Evolutionary conservation across 2,113 vertebrate species (phyloP), one percentile per base, ranked within the genome.

Genomic region (Lepus americanus): DNA sequence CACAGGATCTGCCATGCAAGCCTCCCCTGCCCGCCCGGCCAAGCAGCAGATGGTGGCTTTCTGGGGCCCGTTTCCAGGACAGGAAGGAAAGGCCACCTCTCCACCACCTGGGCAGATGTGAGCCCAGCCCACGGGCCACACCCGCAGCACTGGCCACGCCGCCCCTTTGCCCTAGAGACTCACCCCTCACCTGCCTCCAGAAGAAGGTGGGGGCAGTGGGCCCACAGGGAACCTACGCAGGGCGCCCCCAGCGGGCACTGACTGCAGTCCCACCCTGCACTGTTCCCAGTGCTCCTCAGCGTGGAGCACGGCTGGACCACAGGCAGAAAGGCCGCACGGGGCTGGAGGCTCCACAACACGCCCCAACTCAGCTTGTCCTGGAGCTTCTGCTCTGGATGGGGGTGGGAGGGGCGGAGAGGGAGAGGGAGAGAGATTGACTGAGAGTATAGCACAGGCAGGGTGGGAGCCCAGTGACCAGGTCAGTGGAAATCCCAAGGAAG

Each of bases 1-100:
- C 6, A 93, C 95, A 98, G 79, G 25, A 4, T 67, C 69, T 95
- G 1, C 8, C 0, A 53, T 12, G 31, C 87, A 89, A 29, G 80
- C 96, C 94, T 95, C 95, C 69, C 74, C 90, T 77, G 12, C 6
- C 83, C 86, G 93, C 93, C 73, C 22, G 9, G 31, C 53, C 59
- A 36, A 36, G n/a, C 3, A 9, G 59, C 87, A 49, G 9, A 63
- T 31, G 77, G 80, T 16, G 1, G 86, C 92, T 95, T 96, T 95
- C 94, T 87, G 92, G 94, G 66, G 33, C 9, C 2, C 64, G 63
- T 96, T 98, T 96, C 97, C 94, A 98, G 39, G 94, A 86, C 23
- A 63, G 55, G 66, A 89, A 87, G n/a, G 84, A 90, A 73, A 20
- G 44, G 67, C 16, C 33, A 11, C 5, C 0, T 94, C 73, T 44